Conservation (phyloP, 1,140 invertebrate genomes). For the Brachionus sp. region DNA sequence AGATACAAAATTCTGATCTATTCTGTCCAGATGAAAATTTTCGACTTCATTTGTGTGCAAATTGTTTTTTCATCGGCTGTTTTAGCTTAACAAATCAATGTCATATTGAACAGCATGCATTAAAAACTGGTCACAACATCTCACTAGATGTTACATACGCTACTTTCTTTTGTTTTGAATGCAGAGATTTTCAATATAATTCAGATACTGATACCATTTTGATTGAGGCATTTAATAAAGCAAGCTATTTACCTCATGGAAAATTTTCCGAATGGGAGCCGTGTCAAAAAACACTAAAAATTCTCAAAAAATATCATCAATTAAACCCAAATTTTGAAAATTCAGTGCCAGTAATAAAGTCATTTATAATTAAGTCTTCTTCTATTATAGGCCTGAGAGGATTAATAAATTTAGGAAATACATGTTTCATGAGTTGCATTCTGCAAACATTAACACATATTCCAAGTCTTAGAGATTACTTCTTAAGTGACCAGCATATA, state of each 20-base stretch:
- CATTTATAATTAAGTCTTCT: not conserved
- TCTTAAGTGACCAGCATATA: conserved; percentile 81
- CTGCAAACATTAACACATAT: conserved; percentile 92
- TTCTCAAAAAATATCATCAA: conserved; percentile 22
- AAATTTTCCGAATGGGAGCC: conserved; percentile 76
- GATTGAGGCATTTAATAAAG: not conserved
- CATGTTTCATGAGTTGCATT: conserved; percentile 98
- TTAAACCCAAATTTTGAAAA: not conserved
- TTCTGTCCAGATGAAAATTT: not conserved
- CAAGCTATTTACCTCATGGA: conserved; percentile 60
- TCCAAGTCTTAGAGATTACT: conserved; percentile 87
- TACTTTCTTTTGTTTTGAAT: conserved; percentile 82
- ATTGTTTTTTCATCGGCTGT: conserved; percentile 29
- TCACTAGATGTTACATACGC: conserved; percentile 77
- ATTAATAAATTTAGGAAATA: conserved; percentile 91
- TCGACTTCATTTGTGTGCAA: conserved; percentile 12
- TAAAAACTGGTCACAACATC: not conserved
- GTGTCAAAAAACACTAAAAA: conserved; percentile 58
- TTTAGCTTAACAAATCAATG: not conserved
- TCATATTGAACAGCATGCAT: not conserved
- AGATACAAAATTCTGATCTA: not conserved
- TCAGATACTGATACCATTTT: conserved; percentile 62
- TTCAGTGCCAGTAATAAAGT: not conserved
- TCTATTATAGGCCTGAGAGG: conserved; percentile 70
- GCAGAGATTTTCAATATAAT: conserved; percentile 87